A percentile compares a stretch with the other conserved stretches of the same genome.
Conservation (phyloP, 2,797 vertebrate species). For the Muscicapa striata region DNA sequence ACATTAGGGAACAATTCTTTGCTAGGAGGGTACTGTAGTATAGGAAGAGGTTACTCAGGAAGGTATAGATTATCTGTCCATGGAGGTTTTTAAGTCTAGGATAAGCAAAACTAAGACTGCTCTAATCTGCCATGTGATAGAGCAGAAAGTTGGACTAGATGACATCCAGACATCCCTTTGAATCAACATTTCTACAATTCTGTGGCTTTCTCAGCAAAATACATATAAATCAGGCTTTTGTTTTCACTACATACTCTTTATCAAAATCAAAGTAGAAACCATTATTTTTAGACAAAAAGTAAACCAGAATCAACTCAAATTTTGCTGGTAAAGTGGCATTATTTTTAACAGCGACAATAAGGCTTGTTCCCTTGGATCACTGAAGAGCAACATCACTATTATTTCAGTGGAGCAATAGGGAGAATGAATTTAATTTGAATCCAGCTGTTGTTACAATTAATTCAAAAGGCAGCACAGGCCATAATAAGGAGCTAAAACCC, state of each 20-base stretch:
- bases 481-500: constrained; percentile 34
- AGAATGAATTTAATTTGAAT: not conserved
- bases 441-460: not conserved
- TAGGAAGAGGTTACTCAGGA: not conserved
- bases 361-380: not conserved
- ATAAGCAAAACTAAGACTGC: not conserved
- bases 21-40: not conserved
- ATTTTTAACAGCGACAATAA: not conserved
- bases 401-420: not conserved
- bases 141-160: not conserved
- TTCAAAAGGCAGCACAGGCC: not conserved
- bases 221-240: not conserved
- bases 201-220: not conserved
- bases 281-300: not conserved
- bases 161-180: not conserved
- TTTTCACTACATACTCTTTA: not conserved
- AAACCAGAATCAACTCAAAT: not conserved
- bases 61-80: not conserved
- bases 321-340: not conserved
- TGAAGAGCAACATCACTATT: not conserved
- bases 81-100: not conserved
- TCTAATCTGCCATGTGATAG: not conserved
- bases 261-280: not conserved
- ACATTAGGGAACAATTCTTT: not conserved
- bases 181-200: not conserved